These are phyloP conservation scores for Pygocentrus nattereri DNA, from an alignment of 2,797 vertebrate species.

Conservation along the genomic window DNA sequence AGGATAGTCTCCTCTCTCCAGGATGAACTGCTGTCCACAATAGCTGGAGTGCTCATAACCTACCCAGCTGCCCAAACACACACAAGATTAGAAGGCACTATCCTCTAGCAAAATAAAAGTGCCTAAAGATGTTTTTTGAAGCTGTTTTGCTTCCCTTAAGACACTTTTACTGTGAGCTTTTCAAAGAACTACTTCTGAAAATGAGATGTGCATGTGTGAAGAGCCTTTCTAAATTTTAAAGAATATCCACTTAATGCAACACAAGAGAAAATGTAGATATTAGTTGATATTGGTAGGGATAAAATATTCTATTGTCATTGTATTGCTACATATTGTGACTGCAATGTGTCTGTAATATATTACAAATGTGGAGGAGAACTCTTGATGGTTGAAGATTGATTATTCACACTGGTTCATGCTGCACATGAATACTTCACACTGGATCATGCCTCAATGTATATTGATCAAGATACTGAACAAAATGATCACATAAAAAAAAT, in stretches of 20 bases:
- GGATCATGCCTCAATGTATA: background rate
- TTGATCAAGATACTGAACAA: too few relatives aligned
- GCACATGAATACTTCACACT: too few relatives aligned
- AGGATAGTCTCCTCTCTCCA: conserved; percentile 97
- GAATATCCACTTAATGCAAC: background rate
- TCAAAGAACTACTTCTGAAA: background rate
- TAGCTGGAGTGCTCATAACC: conserved; percentile 96
- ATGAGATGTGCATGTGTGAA: background rate
- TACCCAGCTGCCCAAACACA: conserved; percentile 83
- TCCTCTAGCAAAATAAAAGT: background rate
- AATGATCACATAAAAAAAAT: too few relatives aligned
- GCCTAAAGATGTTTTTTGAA: background rate
- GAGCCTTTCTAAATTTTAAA: background rate
- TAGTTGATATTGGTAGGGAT: too few relatives aligned
- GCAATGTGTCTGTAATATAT: too few relatives aligned
- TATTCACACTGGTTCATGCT: background rate
- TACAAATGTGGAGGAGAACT: too few relatives aligned
- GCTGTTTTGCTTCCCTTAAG: background rate
- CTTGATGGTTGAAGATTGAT: too few relatives aligned
- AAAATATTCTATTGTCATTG: too few relatives aligned
- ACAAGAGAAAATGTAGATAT: too few relatives aligned
- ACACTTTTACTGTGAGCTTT: background rate
- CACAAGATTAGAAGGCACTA: background rate
- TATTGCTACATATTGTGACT: too few relatives aligned
- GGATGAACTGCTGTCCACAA: conserved; percentile 96